A percentile compares a stretch with the other conserved stretches of the same genome.
Conservation (phyloP, 2,113 vertebrate genomes). For the Bujurquina vittata region DNA sequence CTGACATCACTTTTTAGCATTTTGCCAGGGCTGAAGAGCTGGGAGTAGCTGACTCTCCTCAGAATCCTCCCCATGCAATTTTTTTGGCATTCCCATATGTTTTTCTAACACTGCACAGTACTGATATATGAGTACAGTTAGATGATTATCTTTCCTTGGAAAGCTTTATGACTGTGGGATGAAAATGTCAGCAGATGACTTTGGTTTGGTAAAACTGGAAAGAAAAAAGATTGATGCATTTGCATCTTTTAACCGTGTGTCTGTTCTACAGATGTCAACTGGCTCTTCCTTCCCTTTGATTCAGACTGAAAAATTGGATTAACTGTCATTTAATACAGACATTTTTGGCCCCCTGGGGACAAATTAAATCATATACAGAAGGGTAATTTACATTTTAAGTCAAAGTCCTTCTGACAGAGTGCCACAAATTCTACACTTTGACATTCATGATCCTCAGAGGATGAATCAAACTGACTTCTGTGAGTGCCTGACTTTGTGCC, state of each 20-base stretch:
- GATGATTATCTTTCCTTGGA: neutral
- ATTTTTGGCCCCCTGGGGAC: neutral
- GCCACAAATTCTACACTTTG: neutral
- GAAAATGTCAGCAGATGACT: neutral
- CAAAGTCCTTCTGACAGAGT: neutral
- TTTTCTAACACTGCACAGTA: neutral
- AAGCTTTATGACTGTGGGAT: neutral
- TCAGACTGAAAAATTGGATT: neutral
- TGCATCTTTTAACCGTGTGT: neutral
- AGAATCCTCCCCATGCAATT: slow-evolving; percentile 41
- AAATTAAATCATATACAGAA: neutral
- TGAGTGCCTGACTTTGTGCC: neutral
- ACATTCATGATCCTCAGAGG: neutral
- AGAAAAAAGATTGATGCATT: neutral
- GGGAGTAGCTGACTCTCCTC: slow-evolving; percentile 56
- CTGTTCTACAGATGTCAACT: neutral
- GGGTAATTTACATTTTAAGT: neutral
- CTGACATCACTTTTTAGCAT: slow-evolving; percentile 67
- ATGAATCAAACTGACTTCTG: neutral
- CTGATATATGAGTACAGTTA: neutral
- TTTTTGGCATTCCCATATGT: slow-evolving; percentile 31
- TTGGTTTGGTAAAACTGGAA: neutral
- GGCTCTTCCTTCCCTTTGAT: neutral
- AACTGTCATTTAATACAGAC: no score
- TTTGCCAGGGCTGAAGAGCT: slow-evolving; percentile 46